Evolutionary conservation across 2,797 vertebrate genomes (phyloP).

Genomic region (Tiaroga cobitis): DNA sequence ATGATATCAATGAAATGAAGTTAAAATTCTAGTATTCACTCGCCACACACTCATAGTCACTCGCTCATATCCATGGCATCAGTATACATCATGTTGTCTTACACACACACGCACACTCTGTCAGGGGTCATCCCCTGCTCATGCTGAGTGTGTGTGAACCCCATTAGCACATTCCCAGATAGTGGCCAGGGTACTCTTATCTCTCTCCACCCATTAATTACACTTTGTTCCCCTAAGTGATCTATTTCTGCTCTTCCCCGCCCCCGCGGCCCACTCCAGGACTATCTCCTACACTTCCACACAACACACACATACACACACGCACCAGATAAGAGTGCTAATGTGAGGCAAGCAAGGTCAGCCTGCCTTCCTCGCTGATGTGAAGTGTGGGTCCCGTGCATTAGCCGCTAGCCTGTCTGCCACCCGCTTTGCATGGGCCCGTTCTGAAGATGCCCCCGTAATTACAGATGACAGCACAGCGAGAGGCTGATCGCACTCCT

Average conservation of each 20-base stretch:
- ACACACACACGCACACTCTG: conserved; percentile 52
- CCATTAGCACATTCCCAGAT: conserved; percentile 88
- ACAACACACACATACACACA: conserved; percentile 49
- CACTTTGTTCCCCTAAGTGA: conserved; percentile 89
- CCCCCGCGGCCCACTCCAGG: conserved; percentile 74
- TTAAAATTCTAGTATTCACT: neutral
- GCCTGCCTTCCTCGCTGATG: conserved; percentile 53
- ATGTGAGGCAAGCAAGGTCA: conserved; percentile 63
- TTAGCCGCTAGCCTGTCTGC: conserved; percentile 58
- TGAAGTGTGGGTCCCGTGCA: conserved; percentile 56
- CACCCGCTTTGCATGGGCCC: conserved; percentile 49
- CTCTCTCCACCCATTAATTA: conserved; percentile 85
- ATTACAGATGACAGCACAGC: conserved; percentile 55
- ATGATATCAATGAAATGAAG: neutral
- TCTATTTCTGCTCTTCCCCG: conserved; percentile 83
- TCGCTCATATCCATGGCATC: conserved; percentile 47
- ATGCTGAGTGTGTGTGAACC: conserved; percentile 81
- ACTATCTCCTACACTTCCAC: conserved; percentile 57
- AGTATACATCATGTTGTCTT: conserved; percentile 58
- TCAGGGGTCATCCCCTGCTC: conserved; percentile 72
- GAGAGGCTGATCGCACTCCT: conserved; percentile 39
- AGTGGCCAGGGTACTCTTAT: conserved; percentile 81
- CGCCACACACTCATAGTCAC: conserved; percentile 53
- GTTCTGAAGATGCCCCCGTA: conserved; percentile 53
- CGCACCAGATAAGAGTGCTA: conserved; percentile 69